Percentiles rank a stretch among this genome's conserved stretches.
Conservation (phyloP, 2,888 invertebrate genomes). For the Polydrusus pterygomalis region DNA sequence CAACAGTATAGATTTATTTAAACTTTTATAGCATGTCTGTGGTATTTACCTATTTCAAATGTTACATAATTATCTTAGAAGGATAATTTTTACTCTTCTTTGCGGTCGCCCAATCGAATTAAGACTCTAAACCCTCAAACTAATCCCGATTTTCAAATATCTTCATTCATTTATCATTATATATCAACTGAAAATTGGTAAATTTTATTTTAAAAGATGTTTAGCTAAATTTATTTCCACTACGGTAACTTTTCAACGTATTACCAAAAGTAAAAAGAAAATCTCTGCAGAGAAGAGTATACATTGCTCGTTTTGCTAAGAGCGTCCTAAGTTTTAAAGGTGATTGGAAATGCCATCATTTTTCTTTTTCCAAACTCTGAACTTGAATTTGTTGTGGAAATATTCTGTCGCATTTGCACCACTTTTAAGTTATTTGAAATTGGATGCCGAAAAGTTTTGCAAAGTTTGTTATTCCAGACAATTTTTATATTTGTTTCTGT, state of each 20-base stretch:
- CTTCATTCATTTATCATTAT: no score
- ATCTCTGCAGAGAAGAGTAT: neutral
- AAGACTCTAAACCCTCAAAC: no score
- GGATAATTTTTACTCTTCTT: no score
- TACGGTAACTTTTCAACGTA: neutral
- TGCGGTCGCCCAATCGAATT: no score
- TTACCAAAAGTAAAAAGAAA: neutral
- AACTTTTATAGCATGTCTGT: no score
- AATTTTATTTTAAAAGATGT: neutral
- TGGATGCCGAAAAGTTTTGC: neutral
- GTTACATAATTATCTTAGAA: no score
- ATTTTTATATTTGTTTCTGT: neutral
- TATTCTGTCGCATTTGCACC: conserved; percentile 1
- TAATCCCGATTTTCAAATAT: no score
- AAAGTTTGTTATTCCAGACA: neutral
- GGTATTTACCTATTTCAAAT: no score
- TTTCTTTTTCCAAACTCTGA: conserved; percentile 1
- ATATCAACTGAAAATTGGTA: no score
- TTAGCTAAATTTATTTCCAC: neutral
- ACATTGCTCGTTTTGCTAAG: neutral
- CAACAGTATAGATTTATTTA: no score
- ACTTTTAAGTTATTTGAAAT: neutral
- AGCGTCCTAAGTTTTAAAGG: neutral
- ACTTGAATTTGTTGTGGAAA: neutral
- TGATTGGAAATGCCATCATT: neutral